Base-by-base conservation (phyloP, 2,888 invertebrate genomes). In the Clivina fossor region DNA sequence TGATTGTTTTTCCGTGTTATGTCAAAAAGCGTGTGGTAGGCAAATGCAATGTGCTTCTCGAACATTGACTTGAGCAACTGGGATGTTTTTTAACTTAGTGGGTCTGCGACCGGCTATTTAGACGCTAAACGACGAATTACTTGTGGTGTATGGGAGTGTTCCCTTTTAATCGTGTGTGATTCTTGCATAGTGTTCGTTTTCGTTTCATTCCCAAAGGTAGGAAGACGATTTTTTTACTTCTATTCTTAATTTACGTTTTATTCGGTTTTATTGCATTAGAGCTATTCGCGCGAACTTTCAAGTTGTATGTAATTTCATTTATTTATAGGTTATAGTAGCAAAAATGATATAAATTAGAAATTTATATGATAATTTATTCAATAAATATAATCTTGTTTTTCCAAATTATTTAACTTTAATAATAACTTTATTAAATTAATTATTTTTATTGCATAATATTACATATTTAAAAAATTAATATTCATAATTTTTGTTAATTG, bases 21-120 rank as follows among this genome's bases (percentile, higher is more conserved):
- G 47, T 37, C 35, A 43, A 22, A n/a, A n/a, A n/a, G n/a, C n/a
- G 51, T 28, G 38, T 35, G 35, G 49, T 51, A 32, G 50, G 51
- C 43, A n/a, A n/a, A 33, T 20, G 43, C 40, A 40, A 26, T 50
- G 40, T 50, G 40, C 18, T 33, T 22, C 22, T 26, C 28, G 32
- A 32, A 20, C 48, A 16, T 48, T 48, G 48, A 48, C 37, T 37
- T 35, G 22, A 38, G 9, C 9, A 11, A n/a, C 9, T 15, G 9
- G 40, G 30, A 19, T 32, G 22, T 35, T 48, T 43, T 51, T 43
- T 32, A 24, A 43, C 43, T 51, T 51, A 51, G 51, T 51, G 32
- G 22, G 9, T 11, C 41, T 9, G 41, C 32, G 30, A 50, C 19
- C 51, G 13, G 22, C 43, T 13, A 35, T 26, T 28, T 22, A 22